Evolutionary conservation across 2,113 vertebrate species (phyloP), one percentile per base, ranked within the genome.

Genomic region (Pipa parva): DNA sequence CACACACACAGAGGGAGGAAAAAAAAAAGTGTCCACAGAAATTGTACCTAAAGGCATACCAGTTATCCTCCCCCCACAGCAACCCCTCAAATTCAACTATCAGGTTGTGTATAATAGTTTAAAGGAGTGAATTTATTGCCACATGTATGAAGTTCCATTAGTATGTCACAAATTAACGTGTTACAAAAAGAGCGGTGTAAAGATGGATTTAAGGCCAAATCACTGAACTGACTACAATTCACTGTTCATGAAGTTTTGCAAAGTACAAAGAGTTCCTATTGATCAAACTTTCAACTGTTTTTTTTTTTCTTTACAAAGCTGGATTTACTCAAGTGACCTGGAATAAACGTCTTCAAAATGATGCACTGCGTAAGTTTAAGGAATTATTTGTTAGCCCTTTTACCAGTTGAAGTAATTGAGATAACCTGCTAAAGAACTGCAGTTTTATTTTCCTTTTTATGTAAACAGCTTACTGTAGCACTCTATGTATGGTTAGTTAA

Each of bases 121-220:
- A 42, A 28, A 66, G 52, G 63, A 57, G 51, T 66, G 63, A 37
- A 52, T 66, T 66, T 65, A 65, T 56, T 65, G 50, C 31, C 50
- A 55, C 45, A 57, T 46, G 57, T 57, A 66, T 66, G 51, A 66
- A 66, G 25, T 57, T 66, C 39, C 52, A 49, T 66, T 29, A 28
- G 42, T 27, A 66, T 52, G 39, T 66, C 63, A 66, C 51, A 22
- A 49, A 64, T 55, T 31, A 66, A 57, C 37, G 29, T 18, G 26
- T 57, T 29, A 66, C 37, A 46, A 65, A 66, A 46, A 13, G 31
- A 26, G 29, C 26, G 31, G 31, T 56, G 17, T 56, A 52, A 58
- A 66, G 20, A 33, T n/a, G 37, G 29, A 25, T 25, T 59, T 58
- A 58, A 67, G 55, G 45, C 27, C 42, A 58, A 67, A 37, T 42